phyloP scores from a whole-genome alignment of 2,888 invertebrate genomes.

The Acleris literana region DNA sequence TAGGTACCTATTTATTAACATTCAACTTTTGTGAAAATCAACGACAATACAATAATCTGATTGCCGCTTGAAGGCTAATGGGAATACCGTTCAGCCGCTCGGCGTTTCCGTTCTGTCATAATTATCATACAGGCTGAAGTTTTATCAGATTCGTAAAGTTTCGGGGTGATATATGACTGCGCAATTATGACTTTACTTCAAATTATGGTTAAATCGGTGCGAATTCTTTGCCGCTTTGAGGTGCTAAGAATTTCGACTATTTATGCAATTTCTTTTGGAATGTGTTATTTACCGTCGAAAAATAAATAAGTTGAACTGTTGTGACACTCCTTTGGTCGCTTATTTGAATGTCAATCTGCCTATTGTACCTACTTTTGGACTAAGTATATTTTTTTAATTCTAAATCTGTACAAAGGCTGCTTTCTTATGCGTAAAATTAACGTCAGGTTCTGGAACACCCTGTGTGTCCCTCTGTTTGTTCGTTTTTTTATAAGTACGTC shows the following conservation, averaged over 20 bases:
- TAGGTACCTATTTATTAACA: constrained; percentile 13
- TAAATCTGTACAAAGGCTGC: too few species aligned
- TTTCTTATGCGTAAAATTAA: too few species aligned
- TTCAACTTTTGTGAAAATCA: constrained; percentile 18
- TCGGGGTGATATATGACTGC: constrained; percentile 35
- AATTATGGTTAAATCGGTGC: constrained; percentile 16
- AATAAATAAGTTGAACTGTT: too few species aligned
- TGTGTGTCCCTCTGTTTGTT: too few species aligned
- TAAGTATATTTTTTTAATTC: too few species aligned
- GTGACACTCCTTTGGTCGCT: too few species aligned
- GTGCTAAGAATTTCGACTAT: constrained; percentile 9
- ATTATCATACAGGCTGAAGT: constrained; percentile 35
- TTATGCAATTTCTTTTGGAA: too few species aligned
- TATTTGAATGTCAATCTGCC: too few species aligned
- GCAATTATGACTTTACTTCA: constrained; percentile 26
- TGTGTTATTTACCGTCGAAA: too few species aligned
- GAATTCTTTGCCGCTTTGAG: constrained; percentile 15
- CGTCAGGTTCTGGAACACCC: too few species aligned
- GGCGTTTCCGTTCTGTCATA: constrained; percentile 36
- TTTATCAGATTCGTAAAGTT: constrained; percentile 36
- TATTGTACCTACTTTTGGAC: too few species aligned
- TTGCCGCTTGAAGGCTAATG: constrained; percentile 34
- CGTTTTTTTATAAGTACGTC: too few species aligned
- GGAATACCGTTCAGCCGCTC: constrained; percentile 33
- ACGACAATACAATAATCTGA: constrained; percentile 31